Evolutionary conservation across 2,888 invertebrate species (phyloP), one percentile per base, ranked within the genome.

Genomic region (Eupithecia subumbrata): DNA sequence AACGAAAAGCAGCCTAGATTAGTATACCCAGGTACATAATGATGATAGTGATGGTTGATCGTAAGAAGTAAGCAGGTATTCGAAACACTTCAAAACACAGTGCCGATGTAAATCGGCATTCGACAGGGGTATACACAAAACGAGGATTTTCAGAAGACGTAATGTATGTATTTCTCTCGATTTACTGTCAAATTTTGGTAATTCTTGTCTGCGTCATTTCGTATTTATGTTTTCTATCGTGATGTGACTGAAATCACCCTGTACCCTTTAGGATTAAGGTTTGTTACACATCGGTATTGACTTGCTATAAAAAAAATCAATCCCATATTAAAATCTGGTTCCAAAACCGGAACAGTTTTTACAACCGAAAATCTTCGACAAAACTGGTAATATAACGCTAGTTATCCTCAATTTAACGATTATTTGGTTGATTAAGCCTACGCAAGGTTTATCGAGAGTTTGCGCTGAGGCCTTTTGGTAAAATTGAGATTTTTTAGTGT

Each of bases 341-440:
- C 60, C 60, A 69, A 73, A 78, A 70, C 69, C 74, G 73, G 77
- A 73, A 76, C 72, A 74, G 45, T 67, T 69, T 73, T 69, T 74
- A 69, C 60, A 60, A 68, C 52, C 72, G 48, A 70, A 67, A 30
- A 69, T 74, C 48, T 76, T 76, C 22, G 45, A 72, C 45, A 75
- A 74, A 77, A 75, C 77, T 37, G 70, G 69, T 72, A 75, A 77
- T 73, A 69, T 64, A 68, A 69, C 66, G 64, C 75, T 76, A 73
- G 71, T 77, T 75, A 77, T 77, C 75, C 77, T 71, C 73, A 73
- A 71, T 75, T 75, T 75, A 75, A 75, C 72, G 77, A 69, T 74
- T 72, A 72, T 74, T 76, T 66, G 66, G 69, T 70, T 72, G 67
- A 72, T 72, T 66, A 71, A 69, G 37, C 75, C 74, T 74, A 76